Evolutionary conservation across 2,888 invertebrate genomes (phyloP).

Genomic region (Eupeodes luniger): DNA sequence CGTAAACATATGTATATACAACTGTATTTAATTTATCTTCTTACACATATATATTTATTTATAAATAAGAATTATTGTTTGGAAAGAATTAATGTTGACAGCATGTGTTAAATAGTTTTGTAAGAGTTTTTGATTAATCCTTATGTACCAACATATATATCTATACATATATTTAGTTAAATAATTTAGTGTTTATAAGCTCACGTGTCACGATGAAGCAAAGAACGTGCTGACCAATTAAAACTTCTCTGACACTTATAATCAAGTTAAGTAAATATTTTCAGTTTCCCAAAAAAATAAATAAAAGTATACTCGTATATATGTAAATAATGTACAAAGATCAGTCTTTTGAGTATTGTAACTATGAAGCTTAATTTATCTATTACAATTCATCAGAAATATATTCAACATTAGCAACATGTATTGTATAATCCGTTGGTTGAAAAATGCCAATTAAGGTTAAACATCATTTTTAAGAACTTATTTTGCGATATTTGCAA

Average conservation of each 20-base stretch:
- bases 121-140: constrained; percentile 2
- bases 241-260: neutral
- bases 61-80: neutral
- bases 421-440: no score
- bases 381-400: no score
- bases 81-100: constrained; percentile 14
- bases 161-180: neutral
- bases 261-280: neutral
- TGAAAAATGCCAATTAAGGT: no score
- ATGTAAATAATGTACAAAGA: no score
- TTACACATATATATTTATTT: neutral
- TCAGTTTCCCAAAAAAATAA: no score
- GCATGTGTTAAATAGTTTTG: constrained; percentile 13
- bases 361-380: no score
- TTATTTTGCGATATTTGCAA: no score
- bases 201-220: no score
- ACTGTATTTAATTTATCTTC: neutral
- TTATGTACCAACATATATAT: neutral
- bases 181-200: neutral
- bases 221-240: neutral
- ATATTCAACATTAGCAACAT: no score
- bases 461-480: no score
- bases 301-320: no score
- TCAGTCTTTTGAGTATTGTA: no score
- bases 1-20: neutral